Percentiles rank a stretch among this genome's conserved stretches.
Conservation (phyloP, 2,888 invertebrate genomes). For the Eretmocerus hayati region DNA sequence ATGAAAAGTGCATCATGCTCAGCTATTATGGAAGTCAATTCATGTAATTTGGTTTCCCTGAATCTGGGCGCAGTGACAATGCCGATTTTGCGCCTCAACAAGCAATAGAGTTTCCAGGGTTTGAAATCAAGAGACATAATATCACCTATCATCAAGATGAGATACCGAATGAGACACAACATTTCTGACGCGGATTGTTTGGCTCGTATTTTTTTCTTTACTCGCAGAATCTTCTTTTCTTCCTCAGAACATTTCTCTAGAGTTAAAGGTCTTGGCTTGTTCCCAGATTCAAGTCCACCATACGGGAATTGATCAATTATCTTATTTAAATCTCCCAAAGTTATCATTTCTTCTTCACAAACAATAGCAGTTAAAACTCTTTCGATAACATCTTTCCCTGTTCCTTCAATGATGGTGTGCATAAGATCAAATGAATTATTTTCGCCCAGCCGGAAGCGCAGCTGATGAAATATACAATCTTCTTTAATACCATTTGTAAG, state of each 20-base stretch:
- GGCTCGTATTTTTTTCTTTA: not conserved
- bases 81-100: not conserved
- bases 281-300: not conserved
- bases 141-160: not conserved
- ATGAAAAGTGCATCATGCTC: not conserved
- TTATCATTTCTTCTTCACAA: no score
- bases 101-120: not conserved
- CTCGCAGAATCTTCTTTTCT: not conserved
- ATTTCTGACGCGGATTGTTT: not conserved
- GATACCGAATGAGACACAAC: not conserved
- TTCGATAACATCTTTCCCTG: no score
- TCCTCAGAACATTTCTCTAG: not conserved
- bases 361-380: no score
- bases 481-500: no score
- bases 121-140: not conserved
- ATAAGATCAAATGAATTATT: no score
- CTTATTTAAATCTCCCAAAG: not conserved
- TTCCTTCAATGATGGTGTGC: no score
- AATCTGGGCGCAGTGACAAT: not conserved
- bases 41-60: not conserved
- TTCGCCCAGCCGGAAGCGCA: no score
- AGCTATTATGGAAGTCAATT: not conserved
- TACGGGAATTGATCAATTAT: not conserved
- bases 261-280: not conserved
- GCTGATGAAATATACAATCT: no score